Conservation (phyloP, 2,797 vertebrate species). For the Acanthiza pusilla region DNA sequence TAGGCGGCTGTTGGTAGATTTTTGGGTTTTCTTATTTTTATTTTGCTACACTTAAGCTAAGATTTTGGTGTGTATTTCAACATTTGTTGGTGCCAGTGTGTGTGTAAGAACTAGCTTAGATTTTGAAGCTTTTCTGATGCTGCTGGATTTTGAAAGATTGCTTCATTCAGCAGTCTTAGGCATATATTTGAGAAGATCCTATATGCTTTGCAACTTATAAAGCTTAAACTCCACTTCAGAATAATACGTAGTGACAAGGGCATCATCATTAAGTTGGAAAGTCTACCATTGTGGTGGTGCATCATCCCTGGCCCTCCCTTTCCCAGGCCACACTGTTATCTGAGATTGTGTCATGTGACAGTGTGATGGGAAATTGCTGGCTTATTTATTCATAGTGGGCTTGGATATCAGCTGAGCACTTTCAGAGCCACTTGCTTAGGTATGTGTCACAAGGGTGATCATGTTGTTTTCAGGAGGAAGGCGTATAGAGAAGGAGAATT, state of each 20-base stretch:
- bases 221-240: neutral
- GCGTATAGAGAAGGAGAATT: accelerated
- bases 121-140: neutral
- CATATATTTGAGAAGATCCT: neutral
- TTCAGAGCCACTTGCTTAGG: neutral
- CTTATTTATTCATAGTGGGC: neutral
- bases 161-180: neutral
- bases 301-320: neutral
- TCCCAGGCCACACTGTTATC: neutral
- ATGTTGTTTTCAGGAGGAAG: neutral
- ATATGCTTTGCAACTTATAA: neutral
- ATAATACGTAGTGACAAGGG: neutral
- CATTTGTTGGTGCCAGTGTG: neutral
- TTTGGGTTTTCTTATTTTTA: neutral
- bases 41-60: neutral
- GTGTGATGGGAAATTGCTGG: neutral
- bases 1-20: accelerated
- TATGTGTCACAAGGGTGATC: neutral
- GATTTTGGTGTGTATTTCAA: neutral
- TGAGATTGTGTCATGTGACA: neutral
- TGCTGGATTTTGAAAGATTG: neutral
- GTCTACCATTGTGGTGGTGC: neutral
- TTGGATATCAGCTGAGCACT: neutral
- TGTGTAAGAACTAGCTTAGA: neutral
- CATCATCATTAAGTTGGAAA: neutral